phyloP scores from a whole-genome alignment of 2,888 invertebrate species.

The Pyrrhia umbra region DNA sequence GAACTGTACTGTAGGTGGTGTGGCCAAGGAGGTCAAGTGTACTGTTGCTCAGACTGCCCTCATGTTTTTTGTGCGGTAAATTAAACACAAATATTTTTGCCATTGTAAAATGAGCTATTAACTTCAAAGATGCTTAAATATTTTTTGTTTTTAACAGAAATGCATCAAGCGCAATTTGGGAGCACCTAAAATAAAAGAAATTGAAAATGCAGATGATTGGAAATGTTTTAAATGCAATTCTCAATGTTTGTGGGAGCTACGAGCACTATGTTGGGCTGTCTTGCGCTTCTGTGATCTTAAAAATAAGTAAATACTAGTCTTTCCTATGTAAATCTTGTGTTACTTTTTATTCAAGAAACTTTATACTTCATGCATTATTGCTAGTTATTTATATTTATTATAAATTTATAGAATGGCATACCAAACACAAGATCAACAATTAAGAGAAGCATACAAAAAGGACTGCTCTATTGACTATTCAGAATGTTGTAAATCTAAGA shows the following conservation, averaged over 20 bases:
- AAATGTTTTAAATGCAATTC: constrained; percentile 94
- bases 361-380: neutral
- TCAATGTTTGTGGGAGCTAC: constrained; percentile 91
- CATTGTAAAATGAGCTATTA: neutral
- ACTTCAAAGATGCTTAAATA: neutral
- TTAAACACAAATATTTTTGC: constrained; percentile 31
- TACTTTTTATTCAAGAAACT: neutral
- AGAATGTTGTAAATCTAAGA: constrained; percentile 81
- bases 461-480: constrained; percentile 78
- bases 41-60: constrained; percentile 94
- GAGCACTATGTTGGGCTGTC: constrained; percentile 93
- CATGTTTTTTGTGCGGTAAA: constrained; percentile 93
- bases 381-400: constrained; percentile 3
- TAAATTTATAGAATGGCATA: constrained; percentile 80
- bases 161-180: constrained; percentile 94
- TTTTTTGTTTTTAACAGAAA: constrained; percentile 87
- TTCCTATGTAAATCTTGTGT: too few species aligned
- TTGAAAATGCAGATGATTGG: constrained; percentile 95
- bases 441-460: constrained; percentile 80
- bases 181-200: constrained; percentile 91
- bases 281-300: constrained; percentile 92
- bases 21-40: constrained; percentile 94
- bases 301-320: constrained; percentile 83
- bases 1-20: constrained; percentile 96
- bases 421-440: constrained; percentile 79